Percentiles rank a stretch among this genome's conserved stretches.
Conservation (phyloP, 92 coral and sea anemone species). For the Heteractis magnifica region DNA sequence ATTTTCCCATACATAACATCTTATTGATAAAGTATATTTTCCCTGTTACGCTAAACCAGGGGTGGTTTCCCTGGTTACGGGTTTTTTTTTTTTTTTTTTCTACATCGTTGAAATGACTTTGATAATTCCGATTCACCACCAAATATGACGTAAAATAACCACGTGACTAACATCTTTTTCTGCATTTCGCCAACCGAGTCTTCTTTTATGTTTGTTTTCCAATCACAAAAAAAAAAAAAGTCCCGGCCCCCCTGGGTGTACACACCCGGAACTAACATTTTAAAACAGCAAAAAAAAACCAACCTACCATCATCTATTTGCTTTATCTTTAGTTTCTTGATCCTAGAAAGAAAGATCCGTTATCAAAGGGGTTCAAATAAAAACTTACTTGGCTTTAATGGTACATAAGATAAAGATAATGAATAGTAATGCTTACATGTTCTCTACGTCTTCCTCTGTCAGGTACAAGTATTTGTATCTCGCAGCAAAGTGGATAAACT, state of each 20-base stretch:
- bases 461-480: constrained; percentile 72
- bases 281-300: too few species aligned
- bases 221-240: neutral
- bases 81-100: too few species aligned
- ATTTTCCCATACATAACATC: too few species aligned
- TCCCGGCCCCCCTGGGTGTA: too few species aligned
- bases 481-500: constrained; percentile 64
- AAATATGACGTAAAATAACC: too few species aligned
- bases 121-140: too few species aligned
- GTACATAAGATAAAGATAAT: neutral
- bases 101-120: too few species aligned
- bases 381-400: neutral
- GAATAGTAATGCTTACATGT: neutral
- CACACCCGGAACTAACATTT: neutral
- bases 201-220: neutral
- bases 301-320: constrained; percentile 85
- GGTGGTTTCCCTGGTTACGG: too few species aligned
- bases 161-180: too few species aligned
- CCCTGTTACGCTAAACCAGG: too few species aligned
- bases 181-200: neutral
- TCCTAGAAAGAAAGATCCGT: constrained; percentile 48
- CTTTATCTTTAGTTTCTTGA: constrained; percentile 60
- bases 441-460: constrained; percentile 68
- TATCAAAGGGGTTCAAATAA: too few species aligned
- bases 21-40: too few species aligned